A percentile compares a stretch with the other conserved stretches of the same genome.
phyloP scores from a whole-genome alignment of 2,113 vertebrate genomes.

The Cariama cristata region DNA sequence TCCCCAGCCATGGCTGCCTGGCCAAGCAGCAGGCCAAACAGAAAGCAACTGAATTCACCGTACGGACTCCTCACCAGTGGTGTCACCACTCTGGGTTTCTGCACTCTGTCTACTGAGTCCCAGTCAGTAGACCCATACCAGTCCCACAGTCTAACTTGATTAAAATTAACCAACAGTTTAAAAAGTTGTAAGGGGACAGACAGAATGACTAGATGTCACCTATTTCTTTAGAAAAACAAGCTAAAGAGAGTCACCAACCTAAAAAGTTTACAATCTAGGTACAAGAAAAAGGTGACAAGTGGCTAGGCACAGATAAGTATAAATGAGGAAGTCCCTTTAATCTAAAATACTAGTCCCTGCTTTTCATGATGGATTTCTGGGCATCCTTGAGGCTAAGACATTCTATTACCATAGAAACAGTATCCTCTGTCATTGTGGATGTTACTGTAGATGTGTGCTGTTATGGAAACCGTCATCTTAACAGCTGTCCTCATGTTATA shows the following conservation, averaged over 20 bases:
- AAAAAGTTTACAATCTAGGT: not conserved
- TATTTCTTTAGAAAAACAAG: not conserved
- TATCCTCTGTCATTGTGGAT: not conserved
- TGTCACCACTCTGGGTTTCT: not conserved
- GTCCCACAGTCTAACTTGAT: not conserved
- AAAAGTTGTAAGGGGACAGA: not conserved
- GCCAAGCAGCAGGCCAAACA: not conserved
- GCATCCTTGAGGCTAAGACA: not conserved
- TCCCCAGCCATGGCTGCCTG: not conserved
- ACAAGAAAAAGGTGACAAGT: not conserved
- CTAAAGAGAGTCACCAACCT: not conserved
- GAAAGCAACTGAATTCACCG: not conserved
- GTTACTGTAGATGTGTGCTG: slow-evolving; percentile 30
- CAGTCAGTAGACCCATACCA: not conserved
- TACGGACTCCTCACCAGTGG: fast-evolving
- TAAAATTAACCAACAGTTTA: not conserved
- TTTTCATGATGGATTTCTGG: not conserved
- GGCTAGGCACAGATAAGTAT: not conserved
- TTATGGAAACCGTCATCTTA: slow-evolving; percentile 49
- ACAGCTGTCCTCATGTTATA: not conserved
- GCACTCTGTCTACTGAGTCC: not conserved
- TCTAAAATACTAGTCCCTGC: not conserved
- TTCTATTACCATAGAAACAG: slow-evolving; percentile 61
- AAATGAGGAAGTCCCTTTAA: not conserved
- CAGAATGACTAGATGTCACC: not conserved